These are phyloP conservation scores for Trochalopteron elliotii DNA, from an alignment of 2,113 vertebrate genomes.

Conservation along the genomic window DNA sequence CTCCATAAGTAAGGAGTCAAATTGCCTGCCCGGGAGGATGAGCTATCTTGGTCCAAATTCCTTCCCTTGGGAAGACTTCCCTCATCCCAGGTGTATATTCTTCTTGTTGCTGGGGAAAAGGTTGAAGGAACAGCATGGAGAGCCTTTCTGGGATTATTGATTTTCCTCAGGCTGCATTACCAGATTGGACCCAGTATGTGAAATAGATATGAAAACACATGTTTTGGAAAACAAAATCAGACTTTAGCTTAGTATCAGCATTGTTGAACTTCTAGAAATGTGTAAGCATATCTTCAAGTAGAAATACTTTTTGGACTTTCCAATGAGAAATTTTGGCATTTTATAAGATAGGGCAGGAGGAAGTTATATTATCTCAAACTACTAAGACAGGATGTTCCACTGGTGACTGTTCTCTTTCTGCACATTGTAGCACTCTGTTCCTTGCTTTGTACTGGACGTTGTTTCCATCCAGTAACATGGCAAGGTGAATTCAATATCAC, in stretches of 20 bases:
- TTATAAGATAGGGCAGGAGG: neutral
- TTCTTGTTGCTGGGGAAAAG: neutral
- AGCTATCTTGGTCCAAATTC: neutral
- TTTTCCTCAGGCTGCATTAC: neutral
- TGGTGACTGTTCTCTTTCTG: neutral
- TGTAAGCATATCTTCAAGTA: neutral
- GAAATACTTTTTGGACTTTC: neutral
- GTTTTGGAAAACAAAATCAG: neutral
- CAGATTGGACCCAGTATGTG: neutral
- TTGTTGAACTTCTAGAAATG: neutral
- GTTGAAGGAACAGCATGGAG: neutral
- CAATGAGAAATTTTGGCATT: neutral
- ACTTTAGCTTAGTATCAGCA: neutral
- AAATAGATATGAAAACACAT: rapidly evolving
- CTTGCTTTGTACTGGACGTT: neutral
- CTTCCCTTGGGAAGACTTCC: neutral
- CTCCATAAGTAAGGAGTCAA: neutral
- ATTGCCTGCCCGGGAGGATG: neutral
- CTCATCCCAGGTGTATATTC: neutral
- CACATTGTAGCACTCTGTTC: neutral
- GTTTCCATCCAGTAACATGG: neutral
- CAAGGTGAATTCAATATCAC: neutral
- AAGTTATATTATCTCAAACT: neutral
- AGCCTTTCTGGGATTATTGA: neutral
- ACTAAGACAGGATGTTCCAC: neutral